phyloP scores from a whole-genome alignment of 2,888 invertebrate species.

The Cremastinae sp. region DNA sequence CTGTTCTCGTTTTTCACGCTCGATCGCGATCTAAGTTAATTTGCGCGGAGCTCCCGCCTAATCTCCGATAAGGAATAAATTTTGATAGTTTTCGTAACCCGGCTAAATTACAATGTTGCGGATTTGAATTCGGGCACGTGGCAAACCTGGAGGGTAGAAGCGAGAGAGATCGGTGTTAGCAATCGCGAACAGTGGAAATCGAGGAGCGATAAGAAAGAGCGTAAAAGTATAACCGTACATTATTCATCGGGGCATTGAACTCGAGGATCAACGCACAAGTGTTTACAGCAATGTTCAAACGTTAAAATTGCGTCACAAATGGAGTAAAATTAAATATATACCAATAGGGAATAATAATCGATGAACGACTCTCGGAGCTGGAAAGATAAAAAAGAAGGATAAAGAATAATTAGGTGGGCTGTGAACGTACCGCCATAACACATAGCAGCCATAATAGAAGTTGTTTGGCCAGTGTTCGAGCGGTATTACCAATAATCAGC shows the following conservation, averaged over 20 bases:
- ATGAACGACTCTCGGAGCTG: not conserved
- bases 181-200: not conserved
- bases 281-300: not conserved
- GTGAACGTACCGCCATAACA: constrained; percentile 76
- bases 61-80: constrained; percentile 13
- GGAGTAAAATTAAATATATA: not conserved
- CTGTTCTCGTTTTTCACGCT: constrained; percentile 53
- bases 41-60: constrained; percentile 15
- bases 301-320: not conserved
- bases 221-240: constrained; percentile 16
- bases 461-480: constrained; percentile 33
- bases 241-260: constrained; percentile 56
- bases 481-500: constrained; percentile 29
- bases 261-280: constrained; percentile 19
- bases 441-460: constrained; percentile 74
- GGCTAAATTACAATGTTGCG: not conserved
- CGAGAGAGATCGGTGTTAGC: not conserved
- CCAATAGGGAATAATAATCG: not conserved
- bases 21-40: constrained; percentile 34
- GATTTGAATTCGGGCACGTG: not conserved
- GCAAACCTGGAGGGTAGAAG: not conserved
- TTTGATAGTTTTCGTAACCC: constrained; percentile 3
- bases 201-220: constrained; percentile 24
- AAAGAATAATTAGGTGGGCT: constrained; percentile 45
- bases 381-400: constrained; percentile 10